These are phyloP conservation scores for Hiodon tergisus DNA, from an alignment of 2,113 vertebrate genomes.

Conservation along the genomic window DNA sequence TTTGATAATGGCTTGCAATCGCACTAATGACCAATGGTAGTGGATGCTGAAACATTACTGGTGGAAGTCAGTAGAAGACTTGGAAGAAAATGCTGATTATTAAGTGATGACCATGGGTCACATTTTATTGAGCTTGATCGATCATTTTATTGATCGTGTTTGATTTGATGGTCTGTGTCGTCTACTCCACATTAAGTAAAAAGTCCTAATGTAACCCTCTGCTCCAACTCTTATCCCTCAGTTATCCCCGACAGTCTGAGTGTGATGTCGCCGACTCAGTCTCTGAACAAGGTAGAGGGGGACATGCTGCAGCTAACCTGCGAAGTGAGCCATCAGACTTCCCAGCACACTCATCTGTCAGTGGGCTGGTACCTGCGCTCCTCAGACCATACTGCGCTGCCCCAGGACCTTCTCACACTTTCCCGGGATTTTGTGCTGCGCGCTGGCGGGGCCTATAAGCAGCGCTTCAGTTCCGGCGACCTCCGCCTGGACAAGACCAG, in stretches of 20 bases:
- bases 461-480: slow-evolving; percentile 83
- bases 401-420: slow-evolving; percentile 80
- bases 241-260: slow-evolving; percentile 85
- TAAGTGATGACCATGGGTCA: background rate
- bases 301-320: slow-evolving; percentile 84
- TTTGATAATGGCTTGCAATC: too few relatives aligned
- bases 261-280: slow-evolving; percentile 67
- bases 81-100: background rate
- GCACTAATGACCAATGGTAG: too few relatives aligned
- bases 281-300: slow-evolving; percentile 83
- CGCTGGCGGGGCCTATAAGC: slow-evolving; percentile 73
- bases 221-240: slow-evolving; percentile 45
- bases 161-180: background rate
- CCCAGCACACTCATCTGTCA: slow-evolving; percentile 86
- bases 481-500: slow-evolving; percentile 85
- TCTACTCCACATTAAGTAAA: background rate
- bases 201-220: background rate
- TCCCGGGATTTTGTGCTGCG: slow-evolving; percentile 82
- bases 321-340: slow-evolving; percentile 75
- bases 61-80: too few relatives aligned
- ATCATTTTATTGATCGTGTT: background rate
- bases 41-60: background rate
- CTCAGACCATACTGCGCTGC: slow-evolving; percentile 53
- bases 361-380: slow-evolving; percentile 83
- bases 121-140: background rate